Evolutionary conservation across 2,113 vertebrate species (phyloP).

Genomic region (Grantiella picta): DNA sequence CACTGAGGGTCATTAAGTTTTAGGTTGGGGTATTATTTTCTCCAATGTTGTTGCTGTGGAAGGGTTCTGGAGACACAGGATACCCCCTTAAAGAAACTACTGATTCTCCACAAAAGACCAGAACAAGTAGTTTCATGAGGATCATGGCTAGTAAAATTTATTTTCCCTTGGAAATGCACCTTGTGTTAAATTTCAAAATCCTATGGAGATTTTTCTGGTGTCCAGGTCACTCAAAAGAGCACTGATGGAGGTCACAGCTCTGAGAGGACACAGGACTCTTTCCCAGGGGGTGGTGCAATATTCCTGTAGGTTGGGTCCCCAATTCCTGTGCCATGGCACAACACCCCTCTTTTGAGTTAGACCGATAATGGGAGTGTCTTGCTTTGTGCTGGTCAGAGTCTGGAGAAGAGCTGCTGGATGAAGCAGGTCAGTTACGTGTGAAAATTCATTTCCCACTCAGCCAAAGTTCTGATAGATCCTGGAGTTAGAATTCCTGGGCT

Average conservation of each 20-base stretch:
- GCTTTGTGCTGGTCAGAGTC: neutral
- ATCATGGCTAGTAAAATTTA: neutral
- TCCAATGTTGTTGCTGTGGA: neutral
- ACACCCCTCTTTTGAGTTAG: fast-evolving
- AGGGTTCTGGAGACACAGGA: neutral
- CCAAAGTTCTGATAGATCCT: neutral
- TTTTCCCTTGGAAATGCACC: neutral
- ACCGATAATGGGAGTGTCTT: neutral
- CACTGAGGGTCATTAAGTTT: slow-evolving; percentile 38
- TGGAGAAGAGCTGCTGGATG: neutral
- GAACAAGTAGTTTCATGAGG: neutral
- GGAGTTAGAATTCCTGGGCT: neutral
- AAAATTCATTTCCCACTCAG: neutral
- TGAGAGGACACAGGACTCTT: neutral
- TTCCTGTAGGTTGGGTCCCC: fast-evolving
- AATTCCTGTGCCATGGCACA: neutral
- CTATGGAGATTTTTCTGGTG: neutral
- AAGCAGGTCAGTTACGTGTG: neutral
- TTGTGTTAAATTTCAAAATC: neutral
- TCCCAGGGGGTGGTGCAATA: neutral
- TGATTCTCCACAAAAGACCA: neutral
- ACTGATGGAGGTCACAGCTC: neutral
- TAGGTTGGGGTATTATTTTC: neutral
- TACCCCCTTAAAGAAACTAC: neutral
- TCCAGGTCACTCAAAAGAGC: neutral